These are phyloP conservation scores for Monochamus saltuarius DNA, from an alignment of 1,140 invertebrate genomes.

Conservation along the genomic window DNA sequence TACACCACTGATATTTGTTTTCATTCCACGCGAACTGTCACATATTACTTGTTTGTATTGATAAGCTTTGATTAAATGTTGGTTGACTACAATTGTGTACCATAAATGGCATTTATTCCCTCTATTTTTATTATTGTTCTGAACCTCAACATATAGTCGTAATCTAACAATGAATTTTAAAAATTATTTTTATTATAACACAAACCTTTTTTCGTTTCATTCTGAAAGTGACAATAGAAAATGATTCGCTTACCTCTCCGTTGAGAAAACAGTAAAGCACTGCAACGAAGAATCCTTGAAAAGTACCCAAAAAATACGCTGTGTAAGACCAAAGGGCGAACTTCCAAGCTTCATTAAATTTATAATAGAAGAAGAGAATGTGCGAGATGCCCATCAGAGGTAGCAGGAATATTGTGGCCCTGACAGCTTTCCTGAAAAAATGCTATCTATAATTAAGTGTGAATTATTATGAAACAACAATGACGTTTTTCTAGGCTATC, in stretches of 20 bases:
- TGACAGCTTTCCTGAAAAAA: slow-evolving; percentile 70
- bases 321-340: slow-evolving; percentile 81
- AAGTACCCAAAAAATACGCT: slow-evolving; percentile 78
- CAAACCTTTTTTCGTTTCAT: background rate
- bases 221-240: background rate
- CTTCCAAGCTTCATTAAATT: slow-evolving; percentile 63
- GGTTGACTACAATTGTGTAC: too few species aligned
- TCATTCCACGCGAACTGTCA: too few species aligned
- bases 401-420: slow-evolving; percentile 75
- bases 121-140: too few species aligned
- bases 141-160: too few species aligned
- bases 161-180: too few species aligned
- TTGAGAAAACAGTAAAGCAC: slow-evolving; percentile 87
- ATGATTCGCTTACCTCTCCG: slow-evolving; percentile 68
- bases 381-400: slow-evolving; percentile 83
- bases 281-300: slow-evolving; percentile 85
- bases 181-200: too few species aligned
- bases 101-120: too few species aligned
- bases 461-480: too few species aligned
- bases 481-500: too few species aligned
- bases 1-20: too few species aligned
- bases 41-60: too few species aligned
- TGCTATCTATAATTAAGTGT: background rate
- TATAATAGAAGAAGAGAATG: slow-evolving; percentile 70
- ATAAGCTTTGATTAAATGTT: too few species aligned